Base-by-base conservation (phyloP, 2,888 invertebrate species). In the Rotaria sp. region DNA sequence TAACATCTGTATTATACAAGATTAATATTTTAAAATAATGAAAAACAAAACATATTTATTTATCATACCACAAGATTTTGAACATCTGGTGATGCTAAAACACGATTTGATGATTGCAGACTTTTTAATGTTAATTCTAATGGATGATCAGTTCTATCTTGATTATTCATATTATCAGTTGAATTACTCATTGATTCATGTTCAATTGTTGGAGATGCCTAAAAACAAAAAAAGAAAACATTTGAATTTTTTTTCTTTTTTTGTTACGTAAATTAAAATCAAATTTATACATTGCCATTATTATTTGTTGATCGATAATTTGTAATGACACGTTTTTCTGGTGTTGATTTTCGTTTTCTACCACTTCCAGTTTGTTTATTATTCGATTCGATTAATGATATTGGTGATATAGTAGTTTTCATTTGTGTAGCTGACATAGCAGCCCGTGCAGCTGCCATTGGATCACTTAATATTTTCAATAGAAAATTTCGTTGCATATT, bases 321-420 rank as follows among this genome's bases (percentile, higher is more conserved):
- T 67, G 67, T 67, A 21, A 67, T 35, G 8, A 67, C 67, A 35
- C 67, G 67, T 67, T 67, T 67, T 38, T 35, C 67, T 26, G 80
- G 80, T n/a, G 26, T 26, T 45, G 80, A 80, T 45, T 80, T 80
- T 80, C 80, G 26, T 80, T 80, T 80, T 80, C 80, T 24, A 35
- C 67, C 67, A 35, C 67, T 35, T 18, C 67, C 67, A 35, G 13
- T 21, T 67, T 67, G 67, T 38, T 67, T 67, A 35, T 18, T 21
- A 21, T 67, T 67, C 26, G 67, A 7, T 67, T 35, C 4, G 0
- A 35, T 38, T 35, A 67, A 67, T 35, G 67, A 38, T 30, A 67
- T 67, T 3, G 67, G 67, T 35, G 35, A 0, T 21, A 67, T 30
- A 35, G 38, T 67, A 38, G 67, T 5, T 2, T 67, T 67, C 35